Evolutionary conservation across 2,113 vertebrate genomes (phyloP).

Genomic region (Cranoglanis bouderius): DNA sequence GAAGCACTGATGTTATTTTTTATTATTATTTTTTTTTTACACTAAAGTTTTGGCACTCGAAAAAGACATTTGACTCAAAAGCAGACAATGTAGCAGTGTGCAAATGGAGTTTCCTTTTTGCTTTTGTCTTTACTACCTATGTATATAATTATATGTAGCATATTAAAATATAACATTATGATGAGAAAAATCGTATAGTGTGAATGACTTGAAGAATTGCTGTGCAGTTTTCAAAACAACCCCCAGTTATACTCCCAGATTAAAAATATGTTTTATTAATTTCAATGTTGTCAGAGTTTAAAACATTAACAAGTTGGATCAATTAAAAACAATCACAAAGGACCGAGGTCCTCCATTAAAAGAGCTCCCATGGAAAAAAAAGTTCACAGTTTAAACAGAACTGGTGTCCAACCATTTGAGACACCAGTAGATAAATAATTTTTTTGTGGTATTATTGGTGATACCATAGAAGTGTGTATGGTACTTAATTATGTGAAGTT

Average conservation of each 20-base stretch:
- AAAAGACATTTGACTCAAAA: constrained; percentile 89
- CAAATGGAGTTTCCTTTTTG: constrained; percentile 88
- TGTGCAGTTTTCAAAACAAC: constrained; percentile 75
- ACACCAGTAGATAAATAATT: not conserved
- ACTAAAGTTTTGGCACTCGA: constrained; percentile 91
- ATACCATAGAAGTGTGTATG: constrained; percentile 29
- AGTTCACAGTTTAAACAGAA: not conserved
- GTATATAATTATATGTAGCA: constrained; percentile 92
- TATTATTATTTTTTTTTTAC: constrained; percentile 59
- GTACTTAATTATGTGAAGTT: constrained; percentile 47
- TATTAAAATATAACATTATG: constrained; percentile 73
- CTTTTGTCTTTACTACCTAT: constrained; percentile 91
- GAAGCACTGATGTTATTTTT: constrained; percentile 88
- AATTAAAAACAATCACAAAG: not conserved
- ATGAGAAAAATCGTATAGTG: constrained; percentile 62
- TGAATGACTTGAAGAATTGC: constrained; percentile 82
- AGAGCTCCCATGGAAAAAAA: not conserved
- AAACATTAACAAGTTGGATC: not conserved
- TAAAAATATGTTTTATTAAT: not conserved
- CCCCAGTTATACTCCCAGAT: constrained; percentile 56
- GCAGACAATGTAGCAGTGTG: constrained; percentile 97
- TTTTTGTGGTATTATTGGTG: not conserved
- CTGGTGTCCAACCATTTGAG: not conserved
- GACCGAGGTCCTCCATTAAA: not conserved
- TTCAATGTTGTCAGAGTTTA: not conserved